Conservation (phyloP, 2,113 vertebrate genomes). For the Cromileptes altivelis region DNA sequence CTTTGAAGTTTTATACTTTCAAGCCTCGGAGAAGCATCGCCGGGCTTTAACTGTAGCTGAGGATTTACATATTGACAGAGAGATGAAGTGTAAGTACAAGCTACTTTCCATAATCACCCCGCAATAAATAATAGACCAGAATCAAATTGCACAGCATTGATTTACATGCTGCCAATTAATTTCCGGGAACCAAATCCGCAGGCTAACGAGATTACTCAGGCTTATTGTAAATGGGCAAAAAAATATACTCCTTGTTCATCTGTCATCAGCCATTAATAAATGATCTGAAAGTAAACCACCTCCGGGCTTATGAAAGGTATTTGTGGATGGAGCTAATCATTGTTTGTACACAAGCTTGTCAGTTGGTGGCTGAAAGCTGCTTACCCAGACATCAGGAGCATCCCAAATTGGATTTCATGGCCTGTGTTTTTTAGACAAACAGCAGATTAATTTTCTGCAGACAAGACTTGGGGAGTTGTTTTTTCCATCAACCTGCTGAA, state of each 20-base stretch:
- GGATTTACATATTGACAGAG: constrained; percentile 64
- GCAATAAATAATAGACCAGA: constrained; percentile 44
- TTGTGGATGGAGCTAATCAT: constrained; percentile 62
- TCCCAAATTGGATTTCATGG: constrained; percentile 62
- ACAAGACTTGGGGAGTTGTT: background rate
- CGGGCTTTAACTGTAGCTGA: background rate
- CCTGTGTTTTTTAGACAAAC: constrained; percentile 69
- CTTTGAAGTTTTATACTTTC: constrained; percentile 14
- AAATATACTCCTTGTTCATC: constrained; percentile 20
- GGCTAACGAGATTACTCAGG: constrained; percentile 64
- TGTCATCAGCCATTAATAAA: constrained; percentile 47
- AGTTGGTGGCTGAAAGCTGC: constrained; percentile 58
- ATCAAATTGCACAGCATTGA: constrained; percentile 31
- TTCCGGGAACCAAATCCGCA: constrained; percentile 33
- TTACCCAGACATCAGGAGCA: constrained; percentile 58
- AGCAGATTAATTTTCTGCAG: constrained; percentile 52
- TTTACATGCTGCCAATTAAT: constrained; percentile 56
- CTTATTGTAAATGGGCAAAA: constrained; percentile 34
- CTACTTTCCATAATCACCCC: constrained; percentile 60
- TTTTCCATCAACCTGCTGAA: background rate
- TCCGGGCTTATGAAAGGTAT: constrained; percentile 30
- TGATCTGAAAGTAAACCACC: constrained; percentile 33
- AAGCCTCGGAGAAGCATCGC: constrained; percentile 10
- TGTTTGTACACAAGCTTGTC: constrained; percentile 70
- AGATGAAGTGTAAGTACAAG: constrained; percentile 46